Evolutionary conservation across 2,888 invertebrate species (phyloP).

Genomic region (Pterostichus niger): DNA sequence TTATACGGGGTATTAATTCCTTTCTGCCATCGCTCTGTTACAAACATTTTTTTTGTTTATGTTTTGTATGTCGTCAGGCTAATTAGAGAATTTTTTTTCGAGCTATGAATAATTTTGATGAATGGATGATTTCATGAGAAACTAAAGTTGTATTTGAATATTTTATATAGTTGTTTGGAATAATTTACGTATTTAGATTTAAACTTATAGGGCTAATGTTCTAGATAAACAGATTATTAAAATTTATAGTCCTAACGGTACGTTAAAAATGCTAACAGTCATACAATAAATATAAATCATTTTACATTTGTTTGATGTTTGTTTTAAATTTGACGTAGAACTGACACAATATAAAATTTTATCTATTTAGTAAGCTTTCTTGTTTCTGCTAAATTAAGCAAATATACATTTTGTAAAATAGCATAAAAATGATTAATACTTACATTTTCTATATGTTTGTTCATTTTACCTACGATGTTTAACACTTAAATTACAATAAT

Average conservation of each 20-base stretch:
- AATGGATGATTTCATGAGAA: neutral
- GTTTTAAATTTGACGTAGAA: too few species aligned
- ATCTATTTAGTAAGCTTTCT: too few species aligned
- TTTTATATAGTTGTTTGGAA: neutral
- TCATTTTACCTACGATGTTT: too few species aligned
- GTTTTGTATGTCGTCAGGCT: neutral
- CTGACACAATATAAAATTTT: too few species aligned
- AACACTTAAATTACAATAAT: too few species aligned
- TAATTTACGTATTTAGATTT: neutral
- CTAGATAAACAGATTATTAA: neutral
- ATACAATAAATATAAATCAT: neutral
- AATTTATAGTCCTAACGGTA: neutral
- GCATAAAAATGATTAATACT: too few species aligned
- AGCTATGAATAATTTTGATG: constrained; percentile 6
- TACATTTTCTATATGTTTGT: too few species aligned
- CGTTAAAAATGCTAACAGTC: neutral
- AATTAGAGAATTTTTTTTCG: neutral
- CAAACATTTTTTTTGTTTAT: neutral
- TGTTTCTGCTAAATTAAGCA: too few species aligned
- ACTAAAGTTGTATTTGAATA: neutral
- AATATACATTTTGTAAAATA: too few species aligned
- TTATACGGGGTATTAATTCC: constrained; percentile 9
- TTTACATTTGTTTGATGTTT: neutral
- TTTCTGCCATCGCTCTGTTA: neutral
- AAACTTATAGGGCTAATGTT: neutral